These are phyloP conservation scores for Jaculus jaculus DNA, from an alignment of 2,113 vertebrate genomes.

Conservation along the genomic window DNA sequence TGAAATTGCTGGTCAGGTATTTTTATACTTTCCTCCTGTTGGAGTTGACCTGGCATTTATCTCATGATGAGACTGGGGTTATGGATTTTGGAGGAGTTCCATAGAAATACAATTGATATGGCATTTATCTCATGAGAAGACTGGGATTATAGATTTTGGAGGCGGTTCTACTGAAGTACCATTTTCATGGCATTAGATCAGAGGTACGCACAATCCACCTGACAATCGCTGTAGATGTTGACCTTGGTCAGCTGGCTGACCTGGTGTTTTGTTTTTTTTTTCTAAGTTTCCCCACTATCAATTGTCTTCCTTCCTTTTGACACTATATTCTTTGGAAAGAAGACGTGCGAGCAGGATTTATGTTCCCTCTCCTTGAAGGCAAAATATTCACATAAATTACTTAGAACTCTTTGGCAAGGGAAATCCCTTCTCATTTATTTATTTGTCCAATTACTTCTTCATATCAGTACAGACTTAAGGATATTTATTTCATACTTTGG, in stretches of 20 bases:
- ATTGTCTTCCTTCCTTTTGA: not conserved
- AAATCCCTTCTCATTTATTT: not conserved
- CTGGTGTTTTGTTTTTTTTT: too few relatives aligned
- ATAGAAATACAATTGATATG: not conserved
- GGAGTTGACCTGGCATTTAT: not conserved
- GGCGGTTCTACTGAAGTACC: not conserved
- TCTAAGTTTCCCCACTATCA: not conserved
- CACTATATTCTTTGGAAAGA: not conserved
- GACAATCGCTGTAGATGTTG: not conserved
- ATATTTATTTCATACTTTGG: not conserved
- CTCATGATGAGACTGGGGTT: not conserved
- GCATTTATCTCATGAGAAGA: too few relatives aligned
- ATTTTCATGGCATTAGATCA: not conserved
- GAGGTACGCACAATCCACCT: not conserved
- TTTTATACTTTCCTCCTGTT: not conserved
- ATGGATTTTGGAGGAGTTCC: too few relatives aligned
- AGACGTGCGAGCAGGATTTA: not conserved
- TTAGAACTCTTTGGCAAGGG: not conserved
- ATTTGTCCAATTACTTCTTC: not conserved
- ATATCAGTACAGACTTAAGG: not conserved
- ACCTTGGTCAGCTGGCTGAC: not conserved
- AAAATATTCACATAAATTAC: not conserved
- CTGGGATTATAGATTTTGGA: too few relatives aligned
- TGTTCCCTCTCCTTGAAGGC: not conserved
- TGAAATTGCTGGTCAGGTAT: not conserved